phyloP scores from a whole-genome alignment of 2,113 vertebrate genomes.

The Micromys minutus region DNA sequence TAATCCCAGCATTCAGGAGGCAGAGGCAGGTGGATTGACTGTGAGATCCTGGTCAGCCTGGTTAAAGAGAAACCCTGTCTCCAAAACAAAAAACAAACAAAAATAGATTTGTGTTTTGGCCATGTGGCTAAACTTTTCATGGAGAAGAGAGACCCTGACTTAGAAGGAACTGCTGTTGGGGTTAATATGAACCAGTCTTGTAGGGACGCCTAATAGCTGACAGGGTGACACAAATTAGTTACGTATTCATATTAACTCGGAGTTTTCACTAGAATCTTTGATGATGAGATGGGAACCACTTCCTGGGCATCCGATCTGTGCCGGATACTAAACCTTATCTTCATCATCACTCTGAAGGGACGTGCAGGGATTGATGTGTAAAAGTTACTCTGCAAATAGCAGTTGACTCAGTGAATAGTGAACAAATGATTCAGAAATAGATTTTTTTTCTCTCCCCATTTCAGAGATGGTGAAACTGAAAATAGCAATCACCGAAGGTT shows the following conservation, averaged over 20 bases:
- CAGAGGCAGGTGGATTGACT: too few relatives aligned
- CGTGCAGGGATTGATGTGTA: too few relatives aligned
- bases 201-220: background rate
- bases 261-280: background rate
- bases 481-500: background rate
- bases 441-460: background rate
- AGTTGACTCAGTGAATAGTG: background rate
- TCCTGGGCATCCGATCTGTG: background rate
- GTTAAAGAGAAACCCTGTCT: too few relatives aligned
- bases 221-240: background rate
- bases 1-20: too few relatives aligned
- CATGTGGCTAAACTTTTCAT: background rate
- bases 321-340: background rate
- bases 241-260: background rate
- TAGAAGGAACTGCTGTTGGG: background rate
- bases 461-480: slow-evolving; percentile 18
- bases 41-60: too few relatives aligned
- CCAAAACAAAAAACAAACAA: too few relatives aligned
- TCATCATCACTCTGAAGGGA: background rate
- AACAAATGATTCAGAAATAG: background rate
- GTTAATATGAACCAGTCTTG: background rate
- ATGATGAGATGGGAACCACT: background rate
- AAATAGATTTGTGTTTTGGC: too few relatives aligned
- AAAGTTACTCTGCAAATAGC: background rate
- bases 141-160: background rate